These are phyloP conservation scores for Meandrusa payeni DNA, from an alignment of 2,888 invertebrate genomes.

Conservation along the genomic window DNA sequence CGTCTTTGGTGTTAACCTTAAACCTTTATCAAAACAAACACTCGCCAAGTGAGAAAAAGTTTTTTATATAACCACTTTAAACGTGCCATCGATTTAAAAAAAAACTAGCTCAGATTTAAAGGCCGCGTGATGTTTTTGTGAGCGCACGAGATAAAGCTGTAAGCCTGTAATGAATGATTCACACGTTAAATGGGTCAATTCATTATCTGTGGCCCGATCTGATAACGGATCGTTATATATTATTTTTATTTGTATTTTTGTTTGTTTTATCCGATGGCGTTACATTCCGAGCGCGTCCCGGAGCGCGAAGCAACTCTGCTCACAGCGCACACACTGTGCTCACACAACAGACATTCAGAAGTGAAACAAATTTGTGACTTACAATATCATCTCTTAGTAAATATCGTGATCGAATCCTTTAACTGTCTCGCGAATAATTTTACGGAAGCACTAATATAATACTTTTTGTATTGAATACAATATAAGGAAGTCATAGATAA, in stretches of 20 bases:
- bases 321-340: slow-evolving; percentile 15
- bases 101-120: neutral
- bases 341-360: no score
- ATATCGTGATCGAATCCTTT: no score
- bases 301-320: slow-evolving; percentile 31
- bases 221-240: slow-evolving; percentile 67
- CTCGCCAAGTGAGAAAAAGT: slow-evolving; percentile 4
- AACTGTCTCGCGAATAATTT: no score
- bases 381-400: no score
- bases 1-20: slow-evolving; percentile 9
- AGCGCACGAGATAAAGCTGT: slow-evolving; percentile 22
- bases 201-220: slow-evolving; percentile 69
- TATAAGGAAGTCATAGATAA: no score
- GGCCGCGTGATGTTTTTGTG: slow-evolving; percentile 13
- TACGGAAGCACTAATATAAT: no score
- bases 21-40: slow-evolving; percentile 28
- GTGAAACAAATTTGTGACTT: no score
- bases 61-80: slow-evolving; percentile 5
- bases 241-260: slow-evolving; percentile 49
- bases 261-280: slow-evolving; percentile 51
- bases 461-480: no score
- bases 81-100: slow-evolving; percentile 9
- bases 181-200: slow-evolving; percentile 73
- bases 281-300: slow-evolving; percentile 53
- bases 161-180: slow-evolving; percentile 57